Conservation (phyloP, 92 coral and sea anemone genomes). For the Hydrozoanthus gracilis region DNA sequence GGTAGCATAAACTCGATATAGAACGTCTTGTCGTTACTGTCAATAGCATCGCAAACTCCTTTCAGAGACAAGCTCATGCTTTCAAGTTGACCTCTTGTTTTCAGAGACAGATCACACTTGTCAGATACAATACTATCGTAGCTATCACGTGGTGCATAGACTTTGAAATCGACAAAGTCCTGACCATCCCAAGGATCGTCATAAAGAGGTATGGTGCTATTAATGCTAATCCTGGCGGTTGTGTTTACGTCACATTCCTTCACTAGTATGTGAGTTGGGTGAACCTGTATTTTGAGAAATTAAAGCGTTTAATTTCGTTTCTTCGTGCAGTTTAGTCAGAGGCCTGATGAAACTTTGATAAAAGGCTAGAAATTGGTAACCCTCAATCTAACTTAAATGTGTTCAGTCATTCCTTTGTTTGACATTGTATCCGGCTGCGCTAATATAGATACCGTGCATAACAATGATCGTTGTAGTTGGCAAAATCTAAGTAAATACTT, state of each 20-base stretch:
- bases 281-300: not conserved
- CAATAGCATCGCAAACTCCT: not conserved
- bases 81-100: not conserved
- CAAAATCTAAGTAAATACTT: too few species aligned
- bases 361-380: too few species aligned
- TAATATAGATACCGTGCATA: too few species aligned
- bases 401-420: too few species aligned
- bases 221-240: not conserved
- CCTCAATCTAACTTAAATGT: too few species aligned
- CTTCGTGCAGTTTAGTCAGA: too few species aligned
- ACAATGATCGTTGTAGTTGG: too few species aligned
- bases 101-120: not conserved
- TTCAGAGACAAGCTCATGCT: not conserved
- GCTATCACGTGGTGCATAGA: not conserved
- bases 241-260: not conserved
- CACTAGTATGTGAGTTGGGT: constrained; percentile 1
- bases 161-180: not conserved
- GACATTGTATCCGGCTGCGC: too few species aligned
- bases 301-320: too few species aligned
- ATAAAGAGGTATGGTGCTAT: constrained; percentile 5
- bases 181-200: not conserved
- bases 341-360: too few species aligned
- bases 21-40: not conserved
- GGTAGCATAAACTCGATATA: not conserved
- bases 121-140: not conserved